Evolutionary conservation across 2,113 vertebrate species (phyloP), one percentile per base, ranked within the genome.

Genomic region (Thomomys bottae): DNA sequence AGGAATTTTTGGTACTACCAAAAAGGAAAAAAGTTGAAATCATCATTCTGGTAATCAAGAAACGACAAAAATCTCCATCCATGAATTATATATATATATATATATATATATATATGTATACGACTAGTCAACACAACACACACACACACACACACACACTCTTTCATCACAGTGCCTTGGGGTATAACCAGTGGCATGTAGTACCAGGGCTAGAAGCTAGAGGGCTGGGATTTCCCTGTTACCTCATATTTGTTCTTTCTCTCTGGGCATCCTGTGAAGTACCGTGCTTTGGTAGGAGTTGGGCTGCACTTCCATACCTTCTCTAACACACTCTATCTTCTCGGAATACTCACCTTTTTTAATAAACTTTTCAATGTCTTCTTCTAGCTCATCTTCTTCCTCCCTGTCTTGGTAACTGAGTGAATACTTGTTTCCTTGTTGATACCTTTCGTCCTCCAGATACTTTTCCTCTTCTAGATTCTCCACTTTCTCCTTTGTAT

Each of bases 171-270:
- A 21, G 36, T 38, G 24, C 67, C 61, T 12, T 70, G 32, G 57
- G 76, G 30, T 24, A 0, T 0, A 1, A 68, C 24, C 89, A 1
- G 0, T 26, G 40, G 30, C 3, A 18, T 54, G 21, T 77, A 26
- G 72, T n/a, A n/a, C 61, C 3, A 21, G 45, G 42, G 24, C 21
- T 2, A 49, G n/a, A 71, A 20, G 8, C 1, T 23, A n/a, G n/a
- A 3, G 3, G 18, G 49, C 26, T 17, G 72, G 6, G 15, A 23
- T 38, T 61, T 67, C 66, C 14, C 36, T 49, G 1, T 4, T 61
- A 23, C 64, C 28, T 54, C 32, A 26, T 28, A 26, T 26, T 67
- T 45, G 24, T 70, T 64, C 49, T 72, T 42, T 80, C 45, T 34
- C 15, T 63, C 28, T 10, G 8, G 59, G 26, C 11, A 0, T 21